Conservation (phyloP, 2,113 vertebrate genomes). For the Eublepharis macularius region DNA sequence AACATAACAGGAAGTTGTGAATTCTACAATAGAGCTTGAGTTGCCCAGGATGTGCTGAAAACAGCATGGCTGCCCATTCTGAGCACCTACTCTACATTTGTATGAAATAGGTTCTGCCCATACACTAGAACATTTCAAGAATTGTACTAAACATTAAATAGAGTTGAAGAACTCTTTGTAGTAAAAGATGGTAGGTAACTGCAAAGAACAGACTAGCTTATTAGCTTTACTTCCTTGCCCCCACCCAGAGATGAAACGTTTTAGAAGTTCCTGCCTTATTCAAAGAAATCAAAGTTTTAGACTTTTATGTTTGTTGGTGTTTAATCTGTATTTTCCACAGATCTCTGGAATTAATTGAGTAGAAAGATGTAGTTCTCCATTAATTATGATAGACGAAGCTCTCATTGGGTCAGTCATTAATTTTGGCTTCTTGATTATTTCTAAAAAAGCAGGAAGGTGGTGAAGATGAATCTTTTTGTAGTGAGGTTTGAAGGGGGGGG, state of each 20-base stretch:
- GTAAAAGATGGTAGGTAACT: constrained; percentile 44
- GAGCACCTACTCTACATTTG: too few species aligned
- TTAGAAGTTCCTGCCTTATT: constrained; percentile 24
- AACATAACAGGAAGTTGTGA: neutral
- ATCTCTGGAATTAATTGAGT: constrained; percentile 60
- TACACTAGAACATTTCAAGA: neutral
- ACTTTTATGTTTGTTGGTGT: constrained; percentile 27
- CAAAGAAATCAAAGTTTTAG: constrained; percentile 39
- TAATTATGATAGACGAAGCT: constrained; percentile 62
- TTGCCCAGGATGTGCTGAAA: neutral
- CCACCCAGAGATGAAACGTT: neutral
- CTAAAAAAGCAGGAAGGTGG: constrained; percentile 53
- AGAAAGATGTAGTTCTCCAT: constrained; percentile 54
- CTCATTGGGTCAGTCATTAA: constrained; percentile 67
- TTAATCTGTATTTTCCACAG: constrained; percentile 26
- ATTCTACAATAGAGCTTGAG: neutral
- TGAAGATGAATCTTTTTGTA: constrained; percentile 53
- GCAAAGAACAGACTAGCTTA: constrained; percentile 48
- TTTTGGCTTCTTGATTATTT: constrained; percentile 60
- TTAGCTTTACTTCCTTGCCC: constrained; percentile 2
- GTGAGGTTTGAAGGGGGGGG: neutral
- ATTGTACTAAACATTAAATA: too few species aligned
- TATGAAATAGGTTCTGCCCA: neutral
- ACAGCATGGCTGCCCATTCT: too few species aligned
- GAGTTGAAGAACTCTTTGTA: constrained; percentile 8